Evolutionary conservation across 2,113 vertebrate species (phyloP).

Genomic region (Orcinus orca): DNA sequence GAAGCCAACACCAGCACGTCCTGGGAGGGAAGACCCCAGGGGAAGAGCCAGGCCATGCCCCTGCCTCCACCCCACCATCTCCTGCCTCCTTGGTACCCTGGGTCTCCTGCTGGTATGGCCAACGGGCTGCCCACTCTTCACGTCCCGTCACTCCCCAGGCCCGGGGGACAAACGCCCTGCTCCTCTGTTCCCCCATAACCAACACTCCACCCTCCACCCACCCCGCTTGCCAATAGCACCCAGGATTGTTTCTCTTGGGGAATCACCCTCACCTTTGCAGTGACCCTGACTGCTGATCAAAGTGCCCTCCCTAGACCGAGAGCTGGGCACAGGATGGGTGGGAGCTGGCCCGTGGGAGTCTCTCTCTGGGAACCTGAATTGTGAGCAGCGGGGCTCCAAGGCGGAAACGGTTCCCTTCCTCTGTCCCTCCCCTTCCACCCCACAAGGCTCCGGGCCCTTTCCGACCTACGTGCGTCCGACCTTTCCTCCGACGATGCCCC

Average conservation of each 20-base stretch:
- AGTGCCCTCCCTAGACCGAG: neutral
- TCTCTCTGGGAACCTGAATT: neutral
- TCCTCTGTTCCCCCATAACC: rapidly evolving
- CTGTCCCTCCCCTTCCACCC: neutral
- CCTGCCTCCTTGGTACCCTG: neutral
- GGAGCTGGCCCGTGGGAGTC: neutral
- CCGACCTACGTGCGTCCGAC: neutral
- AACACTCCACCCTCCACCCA: rapidly evolving
- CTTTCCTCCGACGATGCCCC: neutral
- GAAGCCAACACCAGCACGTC: neutral
- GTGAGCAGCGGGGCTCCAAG: neutral
- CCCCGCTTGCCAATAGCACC: rapidly evolving
- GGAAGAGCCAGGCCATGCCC: neutral
- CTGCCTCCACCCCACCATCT: rapidly evolving
- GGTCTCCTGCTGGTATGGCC: neutral
- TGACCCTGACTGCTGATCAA: neutral
- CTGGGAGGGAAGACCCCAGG: neutral
- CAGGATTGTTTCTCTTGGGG: neutral
- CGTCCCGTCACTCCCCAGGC: neutral
- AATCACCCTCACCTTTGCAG: neutral
- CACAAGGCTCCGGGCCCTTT: neutral
- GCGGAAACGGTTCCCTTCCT: neutral
- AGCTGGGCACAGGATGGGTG: too few relatives aligned
- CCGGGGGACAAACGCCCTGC: neutral
- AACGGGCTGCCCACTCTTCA: too few relatives aligned